phyloP scores from a whole-genome alignment of 2,113 vertebrate species.

The Phaethornis superciliosus region DNA sequence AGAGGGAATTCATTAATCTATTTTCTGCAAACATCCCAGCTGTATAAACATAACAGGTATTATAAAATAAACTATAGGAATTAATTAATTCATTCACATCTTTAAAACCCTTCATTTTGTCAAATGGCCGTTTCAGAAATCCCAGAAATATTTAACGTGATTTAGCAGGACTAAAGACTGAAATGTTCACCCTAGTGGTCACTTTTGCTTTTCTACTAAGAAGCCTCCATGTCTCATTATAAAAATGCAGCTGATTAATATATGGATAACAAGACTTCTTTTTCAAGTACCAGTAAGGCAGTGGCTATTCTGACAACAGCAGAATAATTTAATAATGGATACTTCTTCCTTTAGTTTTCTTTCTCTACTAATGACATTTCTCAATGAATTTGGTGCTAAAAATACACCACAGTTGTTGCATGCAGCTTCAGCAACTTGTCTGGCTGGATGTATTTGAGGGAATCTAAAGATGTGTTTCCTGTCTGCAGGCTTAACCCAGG shows the following conservation, averaged over 20 bases:
- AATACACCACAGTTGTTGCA: background rate
- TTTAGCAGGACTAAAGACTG: background rate
- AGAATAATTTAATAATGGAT: constrained; percentile 22
- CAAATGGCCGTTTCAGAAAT: background rate
- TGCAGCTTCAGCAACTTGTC: background rate
- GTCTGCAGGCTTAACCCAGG: background rate
- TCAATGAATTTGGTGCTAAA: background rate
- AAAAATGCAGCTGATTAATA: constrained; percentile 27
- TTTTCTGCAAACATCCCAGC: background rate
- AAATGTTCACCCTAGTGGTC: constrained; percentile 1
- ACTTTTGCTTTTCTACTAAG: background rate
- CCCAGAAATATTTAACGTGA: constrained; percentile 33
- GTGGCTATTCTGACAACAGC: background rate
- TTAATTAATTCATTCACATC: background rate
- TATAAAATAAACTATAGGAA: background rate
- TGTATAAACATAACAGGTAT: background rate
- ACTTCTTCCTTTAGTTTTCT: background rate
- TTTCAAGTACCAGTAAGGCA: background rate
- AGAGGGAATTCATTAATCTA: background rate
- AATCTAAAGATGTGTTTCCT: background rate
- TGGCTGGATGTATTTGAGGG: background rate
- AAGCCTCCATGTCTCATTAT: background rate
- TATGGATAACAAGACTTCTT: constrained; percentile 15
- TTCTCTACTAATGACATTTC: background rate
- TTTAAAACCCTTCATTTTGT: background rate